These are phyloP conservation scores for Lanius ludovicianus DNA, from an alignment of 2,113 vertebrate species.

Conservation along the genomic window DNA sequence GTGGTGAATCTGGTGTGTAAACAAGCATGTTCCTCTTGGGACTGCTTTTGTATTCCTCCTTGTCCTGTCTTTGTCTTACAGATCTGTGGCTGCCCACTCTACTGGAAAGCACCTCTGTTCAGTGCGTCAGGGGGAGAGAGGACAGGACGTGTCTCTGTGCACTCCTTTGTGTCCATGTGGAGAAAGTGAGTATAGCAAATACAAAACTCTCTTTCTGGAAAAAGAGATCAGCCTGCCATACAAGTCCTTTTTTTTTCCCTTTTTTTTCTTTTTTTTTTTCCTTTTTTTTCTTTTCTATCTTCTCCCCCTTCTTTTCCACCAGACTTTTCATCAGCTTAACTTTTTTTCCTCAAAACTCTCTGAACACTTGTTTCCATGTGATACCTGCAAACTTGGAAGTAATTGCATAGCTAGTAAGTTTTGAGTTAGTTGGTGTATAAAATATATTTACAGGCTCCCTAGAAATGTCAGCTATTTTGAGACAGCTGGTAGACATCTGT, in stretches of 20 bases:
- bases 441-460: not conserved
- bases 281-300: too few species aligned
- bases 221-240: not conserved
- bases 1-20: not conserved
- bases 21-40: not conserved
- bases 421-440: not conserved
- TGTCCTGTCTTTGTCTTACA: constrained; percentile 61
- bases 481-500: not conserved
- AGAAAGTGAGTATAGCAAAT: constrained; percentile 85
- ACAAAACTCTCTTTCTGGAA: not conserved
- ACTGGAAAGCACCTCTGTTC: constrained; percentile 97
- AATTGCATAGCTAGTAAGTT: not conserved
- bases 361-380: not conserved
- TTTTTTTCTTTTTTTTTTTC: too few species aligned
- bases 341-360: not conserved
- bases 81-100: constrained; percentile 92
- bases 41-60: not conserved
- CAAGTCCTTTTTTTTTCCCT: not conserved
- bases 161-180: constrained; percentile 91
- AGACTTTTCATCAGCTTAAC: not conserved
- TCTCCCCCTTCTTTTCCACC: not conserved
- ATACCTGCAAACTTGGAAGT: not conserved
- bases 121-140: constrained; percentile 89
- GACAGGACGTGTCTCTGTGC: constrained; percentile 89
- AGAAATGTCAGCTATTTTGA: not conserved